Evolutionary conservation across 2,113 vertebrate species (phyloP).

Genomic region (Mustela nigripes): DNA sequence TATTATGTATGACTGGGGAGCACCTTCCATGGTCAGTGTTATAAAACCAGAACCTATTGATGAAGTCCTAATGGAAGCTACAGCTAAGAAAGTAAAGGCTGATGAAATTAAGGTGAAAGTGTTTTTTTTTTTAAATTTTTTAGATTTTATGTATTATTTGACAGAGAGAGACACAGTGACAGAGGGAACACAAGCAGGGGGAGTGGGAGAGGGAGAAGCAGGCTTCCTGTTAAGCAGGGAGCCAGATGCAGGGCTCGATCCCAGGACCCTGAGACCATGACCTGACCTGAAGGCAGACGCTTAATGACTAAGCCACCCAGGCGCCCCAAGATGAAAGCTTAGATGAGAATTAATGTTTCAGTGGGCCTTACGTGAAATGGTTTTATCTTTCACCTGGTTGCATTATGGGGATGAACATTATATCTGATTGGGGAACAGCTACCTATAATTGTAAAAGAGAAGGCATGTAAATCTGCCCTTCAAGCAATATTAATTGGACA

Average conservation of each 20-base stretch:
- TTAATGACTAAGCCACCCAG: no score
- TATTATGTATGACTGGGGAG: not conserved
- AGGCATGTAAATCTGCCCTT: not conserved
- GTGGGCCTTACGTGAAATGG: not conserved
- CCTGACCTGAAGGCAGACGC: no score
- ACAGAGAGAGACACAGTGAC: no score
- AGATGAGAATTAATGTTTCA: not conserved
- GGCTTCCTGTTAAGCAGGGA: no score
- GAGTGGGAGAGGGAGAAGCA: no score
- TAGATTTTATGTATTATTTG: no score
- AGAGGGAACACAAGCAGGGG: no score
- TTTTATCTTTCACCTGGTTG: not conserved
- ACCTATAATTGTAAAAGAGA: not conserved
- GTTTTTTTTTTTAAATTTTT: no score
- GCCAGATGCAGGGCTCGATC: no score
- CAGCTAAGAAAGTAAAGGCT: not conserved
- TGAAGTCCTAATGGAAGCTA: not conserved
- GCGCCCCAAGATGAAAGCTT: not conserved
- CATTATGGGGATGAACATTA: not conserved
- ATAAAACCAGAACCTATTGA: not conserved
- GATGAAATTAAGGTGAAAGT: not conserved
- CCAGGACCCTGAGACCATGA: no score
- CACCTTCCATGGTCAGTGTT: not conserved
- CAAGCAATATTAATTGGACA: not conserved
- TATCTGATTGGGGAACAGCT: not conserved